These are phyloP conservation scores for Callyntrura sp. DNA, from an alignment of 2,888 invertebrate genomes.

Conservation along the genomic window DNA sequence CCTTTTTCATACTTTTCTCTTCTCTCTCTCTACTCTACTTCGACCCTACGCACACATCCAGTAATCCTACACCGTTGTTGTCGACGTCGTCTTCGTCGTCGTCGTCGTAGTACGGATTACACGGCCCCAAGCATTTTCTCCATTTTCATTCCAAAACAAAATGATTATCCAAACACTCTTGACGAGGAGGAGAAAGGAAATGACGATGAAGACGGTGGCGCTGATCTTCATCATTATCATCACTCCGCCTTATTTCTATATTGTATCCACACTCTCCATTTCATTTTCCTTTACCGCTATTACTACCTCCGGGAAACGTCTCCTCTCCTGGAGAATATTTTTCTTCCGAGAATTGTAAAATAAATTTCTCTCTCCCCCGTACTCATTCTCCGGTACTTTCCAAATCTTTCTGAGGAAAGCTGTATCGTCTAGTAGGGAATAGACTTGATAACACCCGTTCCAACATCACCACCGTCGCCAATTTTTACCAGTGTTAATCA, in stretches of 20 bases:
- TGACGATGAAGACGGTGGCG: neutral
- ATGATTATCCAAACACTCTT: neutral
- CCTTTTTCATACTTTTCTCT: no score
- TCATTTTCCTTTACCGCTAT: no score
- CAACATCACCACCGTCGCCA: neutral
- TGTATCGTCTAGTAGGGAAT: neutral
- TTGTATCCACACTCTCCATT: no score
- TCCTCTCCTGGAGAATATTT: neutral
- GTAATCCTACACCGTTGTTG: no score
- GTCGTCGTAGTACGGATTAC: neutral
- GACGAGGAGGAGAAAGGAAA: neutral
- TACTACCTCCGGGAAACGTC: no score
- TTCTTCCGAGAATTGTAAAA: slow-evolving; percentile 3
- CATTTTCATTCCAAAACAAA: slow-evolving; percentile 10
- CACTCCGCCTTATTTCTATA: no score
- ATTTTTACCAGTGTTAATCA: no score
- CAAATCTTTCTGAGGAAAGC: no score
- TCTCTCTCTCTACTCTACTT: neutral
- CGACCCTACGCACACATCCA: neutral
- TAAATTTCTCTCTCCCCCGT: no score
- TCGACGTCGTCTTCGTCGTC: no score
- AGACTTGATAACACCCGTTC: neutral
- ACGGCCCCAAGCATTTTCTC: neutral
- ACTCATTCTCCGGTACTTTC: no score
- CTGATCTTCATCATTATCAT: no score